Evolutionary conservation across 2,888 invertebrate species (phyloP).

Genomic region (Cataglyphis altisquamis): DNA sequence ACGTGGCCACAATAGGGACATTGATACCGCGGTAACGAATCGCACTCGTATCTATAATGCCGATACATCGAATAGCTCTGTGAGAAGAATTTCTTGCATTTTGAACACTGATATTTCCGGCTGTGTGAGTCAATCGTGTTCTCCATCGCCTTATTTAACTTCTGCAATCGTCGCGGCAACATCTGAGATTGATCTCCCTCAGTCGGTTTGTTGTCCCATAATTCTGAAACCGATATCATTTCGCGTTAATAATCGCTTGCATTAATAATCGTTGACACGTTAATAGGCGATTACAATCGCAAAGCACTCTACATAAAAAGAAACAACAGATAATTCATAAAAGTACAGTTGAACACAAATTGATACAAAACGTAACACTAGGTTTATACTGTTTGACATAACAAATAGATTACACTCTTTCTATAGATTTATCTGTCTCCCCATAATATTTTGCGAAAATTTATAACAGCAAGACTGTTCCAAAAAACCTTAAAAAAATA

Average conservation of each 20-base stretch:
- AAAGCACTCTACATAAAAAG: background rate
- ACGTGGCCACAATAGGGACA: constrained; percentile 84
- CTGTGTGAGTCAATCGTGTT: background rate
- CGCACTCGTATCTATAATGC: constrained; percentile 85
- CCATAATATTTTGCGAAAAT: constrained; percentile 6
- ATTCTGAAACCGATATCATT: constrained; percentile 75
- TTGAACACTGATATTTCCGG: constrained; percentile 78
- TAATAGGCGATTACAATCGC: background rate
- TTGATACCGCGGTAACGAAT: constrained; percentile 81
- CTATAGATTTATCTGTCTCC: background rate
- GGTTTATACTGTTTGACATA: background rate
- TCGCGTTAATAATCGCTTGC: constrained; percentile 44
- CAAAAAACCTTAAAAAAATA: background rate
- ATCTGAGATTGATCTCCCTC: constrained; percentile 14
- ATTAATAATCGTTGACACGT: constrained; percentile 11
- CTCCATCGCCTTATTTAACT: constrained; percentile 44
- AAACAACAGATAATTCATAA: background rate
- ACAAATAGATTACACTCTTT: background rate
- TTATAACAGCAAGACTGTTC: background rate
- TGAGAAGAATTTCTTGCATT: constrained; percentile 82
- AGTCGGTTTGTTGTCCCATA: constrained; percentile 57
- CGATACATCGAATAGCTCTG: constrained; percentile 83
- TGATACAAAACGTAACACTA: background rate
- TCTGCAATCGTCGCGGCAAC: constrained; percentile 8
- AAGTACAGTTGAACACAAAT: background rate